These are phyloP conservation scores for Macrosoma leucophasiata DNA, from an alignment of 2,888 invertebrate genomes.

Conservation along the genomic window DNA sequence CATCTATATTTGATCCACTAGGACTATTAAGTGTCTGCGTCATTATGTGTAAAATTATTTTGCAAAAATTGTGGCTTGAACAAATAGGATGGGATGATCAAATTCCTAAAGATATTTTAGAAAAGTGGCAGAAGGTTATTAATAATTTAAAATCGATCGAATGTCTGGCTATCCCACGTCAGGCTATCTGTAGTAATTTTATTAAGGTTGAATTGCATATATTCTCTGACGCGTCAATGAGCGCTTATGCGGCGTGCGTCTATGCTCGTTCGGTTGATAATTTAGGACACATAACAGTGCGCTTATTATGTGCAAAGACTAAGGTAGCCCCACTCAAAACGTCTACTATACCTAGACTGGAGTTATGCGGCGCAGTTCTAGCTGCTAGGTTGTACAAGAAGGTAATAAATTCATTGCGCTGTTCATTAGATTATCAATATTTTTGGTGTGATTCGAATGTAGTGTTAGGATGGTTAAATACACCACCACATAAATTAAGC, in stretches of 20 bases:
- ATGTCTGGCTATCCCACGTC: background rate
- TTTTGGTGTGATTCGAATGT: conserved; percentile 9
- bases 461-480: conserved; percentile 4
- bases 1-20: conserved; percentile 2
- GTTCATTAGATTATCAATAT: background rate
- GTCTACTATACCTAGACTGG: conserved; percentile 8
- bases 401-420: conserved; percentile 6
- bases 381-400: conserved; percentile 7
- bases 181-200: background rate
- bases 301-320: conserved; percentile 12
- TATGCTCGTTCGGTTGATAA: background rate
- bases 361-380: conserved; percentile 6
- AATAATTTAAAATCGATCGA: conserved; percentile 1
- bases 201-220: conserved; percentile 1
- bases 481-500: conserved; percentile 2
- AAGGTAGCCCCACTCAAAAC: conserved; percentile 12
- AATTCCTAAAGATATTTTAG: background rate
- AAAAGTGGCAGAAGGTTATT: background rate
- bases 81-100: conserved; percentile 3
- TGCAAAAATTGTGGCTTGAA: background rate
- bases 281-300: conserved; percentile 4
- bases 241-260: background rate
- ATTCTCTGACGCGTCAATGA: conserved; percentile 4
- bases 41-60: conserved; percentile 3
- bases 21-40: conserved; percentile 1